Conservation (phyloP, 2,888 invertebrate genomes). For the Brachyopa scutellaris region DNA sequence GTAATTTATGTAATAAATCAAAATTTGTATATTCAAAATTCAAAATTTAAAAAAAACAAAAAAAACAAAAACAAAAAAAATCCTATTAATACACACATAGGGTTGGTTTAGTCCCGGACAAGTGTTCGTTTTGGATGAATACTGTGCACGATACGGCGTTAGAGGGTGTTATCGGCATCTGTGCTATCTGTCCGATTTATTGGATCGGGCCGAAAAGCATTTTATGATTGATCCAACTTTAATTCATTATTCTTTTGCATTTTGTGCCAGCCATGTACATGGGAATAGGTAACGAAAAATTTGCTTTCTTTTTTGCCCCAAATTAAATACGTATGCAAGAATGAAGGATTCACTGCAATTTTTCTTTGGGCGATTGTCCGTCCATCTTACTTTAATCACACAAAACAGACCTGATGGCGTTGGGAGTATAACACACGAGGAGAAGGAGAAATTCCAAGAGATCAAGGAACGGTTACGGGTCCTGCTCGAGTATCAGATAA, state of each 20-base stretch:
- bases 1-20: neutral
- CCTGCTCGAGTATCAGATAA: constrained; percentile 98
- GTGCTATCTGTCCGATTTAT: constrained; percentile 96
- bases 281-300: constrained; percentile 92
- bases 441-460: constrained; percentile 98
- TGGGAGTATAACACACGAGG: constrained; percentile 98
- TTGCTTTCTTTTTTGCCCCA: too few species aligned
- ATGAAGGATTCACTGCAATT: too few species aligned
- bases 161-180: constrained; percentile 98
- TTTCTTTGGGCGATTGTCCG: constrained; percentile 7
- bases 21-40: neutral
- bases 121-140: constrained; percentile 98
- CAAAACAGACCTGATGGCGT: constrained; percentile 96
- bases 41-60: constrained; percentile 13
- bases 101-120: constrained; percentile 99
- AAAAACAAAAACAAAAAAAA: constrained; percentile 36
- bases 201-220: constrained; percentile 96
- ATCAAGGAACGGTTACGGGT: constrained; percentile 97
- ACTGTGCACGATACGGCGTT: constrained; percentile 98
- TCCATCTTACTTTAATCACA: too few species aligned
- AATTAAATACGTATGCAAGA: too few species aligned
- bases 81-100: constrained; percentile 82
- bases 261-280: constrained; percentile 99
- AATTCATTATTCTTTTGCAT: constrained; percentile 99
- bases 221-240: constrained; percentile 98